These are phyloP conservation scores for Chanos chanos DNA, from an alignment of 2,797 vertebrate species.

Conservation along the genomic window DNA sequence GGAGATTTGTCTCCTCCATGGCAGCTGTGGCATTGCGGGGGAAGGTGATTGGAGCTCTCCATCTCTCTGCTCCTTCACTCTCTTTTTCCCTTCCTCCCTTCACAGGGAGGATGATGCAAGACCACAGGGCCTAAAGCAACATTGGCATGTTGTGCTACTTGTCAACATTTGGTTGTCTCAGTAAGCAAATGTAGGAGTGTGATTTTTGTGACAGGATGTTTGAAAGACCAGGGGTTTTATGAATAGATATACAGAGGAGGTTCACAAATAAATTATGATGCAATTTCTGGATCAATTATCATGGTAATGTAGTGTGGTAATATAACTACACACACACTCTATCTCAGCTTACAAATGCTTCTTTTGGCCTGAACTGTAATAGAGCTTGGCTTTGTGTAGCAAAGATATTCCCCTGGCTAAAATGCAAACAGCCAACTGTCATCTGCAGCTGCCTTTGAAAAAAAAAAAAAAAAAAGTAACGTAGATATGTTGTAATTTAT, in stretches of 20 bases:
- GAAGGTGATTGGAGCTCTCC: slow-evolving; percentile 44
- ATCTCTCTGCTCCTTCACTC: slow-evolving; percentile 56
- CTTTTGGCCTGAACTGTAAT: slow-evolving; percentile 68
- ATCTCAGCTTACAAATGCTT: slow-evolving; percentile 70
- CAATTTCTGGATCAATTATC: slow-evolving; percentile 79
- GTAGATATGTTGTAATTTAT: slow-evolving; percentile 76
- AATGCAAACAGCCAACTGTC: slow-evolving; percentile 53
- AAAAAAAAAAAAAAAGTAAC: slow-evolving; percentile 59
- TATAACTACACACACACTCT: slow-evolving; percentile 42
- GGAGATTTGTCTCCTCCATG: slow-evolving; percentile 39
- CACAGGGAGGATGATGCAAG: slow-evolving; percentile 74
- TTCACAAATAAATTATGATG: slow-evolving; percentile 69
- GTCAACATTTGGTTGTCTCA: slow-evolving; percentile 68
- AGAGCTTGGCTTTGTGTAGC: slow-evolving; percentile 62
- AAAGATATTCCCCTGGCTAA: slow-evolving; percentile 72
- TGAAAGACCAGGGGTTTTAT: slow-evolving; percentile 68
- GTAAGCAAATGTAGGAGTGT: slow-evolving; percentile 72
- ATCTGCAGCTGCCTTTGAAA: slow-evolving; percentile 54
- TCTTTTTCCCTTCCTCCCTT: slow-evolving; percentile 8
- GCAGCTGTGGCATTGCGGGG: slow-evolving; percentile 38
- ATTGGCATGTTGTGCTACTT: slow-evolving; percentile 66
- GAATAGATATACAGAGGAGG: slow-evolving; percentile 76
- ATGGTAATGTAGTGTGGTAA: slow-evolving; percentile 73
- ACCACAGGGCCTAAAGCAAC: slow-evolving; percentile 69
- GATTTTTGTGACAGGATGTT: slow-evolving; percentile 74